These are phyloP conservation scores for Leucophenga montana DNA, from an alignment of 2,888 invertebrate species.

Conservation along the genomic window DNA sequence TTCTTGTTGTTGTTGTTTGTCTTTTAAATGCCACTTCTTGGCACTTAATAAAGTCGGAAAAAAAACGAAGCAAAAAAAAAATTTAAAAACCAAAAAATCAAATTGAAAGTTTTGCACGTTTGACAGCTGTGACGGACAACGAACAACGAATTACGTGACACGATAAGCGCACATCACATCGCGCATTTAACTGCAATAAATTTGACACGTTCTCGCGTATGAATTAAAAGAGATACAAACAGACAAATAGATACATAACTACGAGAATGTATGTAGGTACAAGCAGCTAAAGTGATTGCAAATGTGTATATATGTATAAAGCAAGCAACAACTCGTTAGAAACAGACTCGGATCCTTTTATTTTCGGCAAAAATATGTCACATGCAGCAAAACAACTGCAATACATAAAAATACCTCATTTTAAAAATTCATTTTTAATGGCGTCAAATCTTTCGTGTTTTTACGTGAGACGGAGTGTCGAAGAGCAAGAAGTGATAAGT, in stretches of 20 bases:
- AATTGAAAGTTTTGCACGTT: slow-evolving; percentile 30
- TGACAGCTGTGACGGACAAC: slow-evolving; percentile 16
- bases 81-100: not conserved
- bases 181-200: slow-evolving; percentile 22
- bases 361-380: too few relatives aligned
- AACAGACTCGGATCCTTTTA: too few relatives aligned
- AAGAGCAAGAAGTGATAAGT: not conserved
- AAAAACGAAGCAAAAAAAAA: not conserved
- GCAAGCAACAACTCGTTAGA: too few relatives aligned
- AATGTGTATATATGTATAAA: not conserved
- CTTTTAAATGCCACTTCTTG: too few relatives aligned
- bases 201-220: slow-evolving; percentile 23
- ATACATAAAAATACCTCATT: not conserved
- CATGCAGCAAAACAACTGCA: too few relatives aligned
- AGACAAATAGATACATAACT: not conserved
- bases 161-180: slow-evolving; percentile 4
- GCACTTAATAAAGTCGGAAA: not conserved
- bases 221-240: not conserved
- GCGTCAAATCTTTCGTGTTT: not conserved
- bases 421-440: slow-evolving; percentile 1
- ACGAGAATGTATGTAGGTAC: not conserved
- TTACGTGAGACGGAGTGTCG: too few relatives aligned
- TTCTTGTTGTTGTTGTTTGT: too few relatives aligned
- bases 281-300: not conserved
- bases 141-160: slow-evolving; percentile 48